Base-by-base conservation (phyloP, 2,797 vertebrate genomes). In the Pyrrhura leucotis region DNA sequence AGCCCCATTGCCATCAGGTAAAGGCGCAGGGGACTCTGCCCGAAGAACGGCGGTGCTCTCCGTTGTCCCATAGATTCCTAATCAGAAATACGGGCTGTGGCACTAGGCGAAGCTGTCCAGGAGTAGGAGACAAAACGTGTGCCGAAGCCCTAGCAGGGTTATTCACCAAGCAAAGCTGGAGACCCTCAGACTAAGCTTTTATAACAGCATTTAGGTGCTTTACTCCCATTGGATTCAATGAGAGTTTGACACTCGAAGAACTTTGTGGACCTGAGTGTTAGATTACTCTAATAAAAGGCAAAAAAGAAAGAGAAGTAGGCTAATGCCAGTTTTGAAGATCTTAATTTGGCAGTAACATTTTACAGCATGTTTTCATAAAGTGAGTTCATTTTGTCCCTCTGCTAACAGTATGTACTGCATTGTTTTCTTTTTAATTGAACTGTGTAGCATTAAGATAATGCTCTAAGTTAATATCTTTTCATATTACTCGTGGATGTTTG, bases 61-160 rank as follows among this genome's bases (percentile, higher is more conserved):
- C 10, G 1, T 8, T 26, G 45, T 20, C n/a, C 42, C 65, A 3
- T 8, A 4, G 3, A 18, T 76, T 45, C 4, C 29, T 47, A 42
- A 0, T 6, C 0, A 5, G 42, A 65, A 74, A 31, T 2, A 61
- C 29, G 1, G 53, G 16, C 19, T 7, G 0, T 7, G 35, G 37
- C 44, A 4, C 29, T 1, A 2, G 67, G 31, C 33, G 23, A 1
- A 0, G 31, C 17, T 16, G 37, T 5, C 4, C 67, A 3, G 56
- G 31, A 13, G 2, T 8, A 6, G 5, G 18, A 33, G 22, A 1
- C 69, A 53, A 35, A 20, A 31, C 48, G 0, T 1, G 29, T 4
- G 53, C 61, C 13, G 2, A 9, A 63, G 28, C 28, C 67, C 47
- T 14, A 0, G 1, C 68, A 3, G 62, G 45, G 42, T 6, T n/a